Evolutionary conservation across 2,797 vertebrate species (phyloP).

Genomic region (Decapterus maruadsi): DNA sequence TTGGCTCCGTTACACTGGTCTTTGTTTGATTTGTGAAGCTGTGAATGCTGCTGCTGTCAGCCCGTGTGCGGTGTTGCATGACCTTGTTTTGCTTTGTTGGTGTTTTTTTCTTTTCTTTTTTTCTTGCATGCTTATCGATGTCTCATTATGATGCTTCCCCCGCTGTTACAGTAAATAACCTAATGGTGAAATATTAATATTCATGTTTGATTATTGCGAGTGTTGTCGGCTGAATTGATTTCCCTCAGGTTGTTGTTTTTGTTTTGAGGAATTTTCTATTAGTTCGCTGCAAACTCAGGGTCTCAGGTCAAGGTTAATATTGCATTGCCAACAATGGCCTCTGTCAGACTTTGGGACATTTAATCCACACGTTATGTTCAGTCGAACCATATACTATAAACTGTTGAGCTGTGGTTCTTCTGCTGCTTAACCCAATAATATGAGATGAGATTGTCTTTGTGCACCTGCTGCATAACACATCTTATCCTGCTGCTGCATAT

Average conservation of each 20-base stretch:
- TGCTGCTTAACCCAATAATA: neutral
- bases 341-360: neutral
- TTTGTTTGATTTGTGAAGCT: neutral
- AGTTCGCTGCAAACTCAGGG: conserved; percentile 7
- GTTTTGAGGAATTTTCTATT: conserved; percentile 13
- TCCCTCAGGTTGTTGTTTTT: conserved; percentile 27
- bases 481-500: neutral
- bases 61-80: neutral
- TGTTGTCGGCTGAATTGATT: conserved; percentile 26
- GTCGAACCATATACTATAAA: neutral
- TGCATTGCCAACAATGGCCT: neutral
- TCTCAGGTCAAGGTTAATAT: neutral
- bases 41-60: neutral
- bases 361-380: neutral
- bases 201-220: conserved; percentile 20
- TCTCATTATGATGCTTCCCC: neutral
- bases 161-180: conserved; percentile 29
- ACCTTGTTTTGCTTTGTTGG: conserved; percentile 5
- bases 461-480: neutral
- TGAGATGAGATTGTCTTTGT: neutral
- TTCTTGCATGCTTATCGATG: conserved; percentile 1
- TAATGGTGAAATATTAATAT: conserved; percentile 33
- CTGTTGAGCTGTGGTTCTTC: neutral
- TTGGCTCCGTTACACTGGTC: neutral
- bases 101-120: neutral